Conservation (phyloP, 2,797 vertebrate genomes). For the Gallinago stenura region DNA sequence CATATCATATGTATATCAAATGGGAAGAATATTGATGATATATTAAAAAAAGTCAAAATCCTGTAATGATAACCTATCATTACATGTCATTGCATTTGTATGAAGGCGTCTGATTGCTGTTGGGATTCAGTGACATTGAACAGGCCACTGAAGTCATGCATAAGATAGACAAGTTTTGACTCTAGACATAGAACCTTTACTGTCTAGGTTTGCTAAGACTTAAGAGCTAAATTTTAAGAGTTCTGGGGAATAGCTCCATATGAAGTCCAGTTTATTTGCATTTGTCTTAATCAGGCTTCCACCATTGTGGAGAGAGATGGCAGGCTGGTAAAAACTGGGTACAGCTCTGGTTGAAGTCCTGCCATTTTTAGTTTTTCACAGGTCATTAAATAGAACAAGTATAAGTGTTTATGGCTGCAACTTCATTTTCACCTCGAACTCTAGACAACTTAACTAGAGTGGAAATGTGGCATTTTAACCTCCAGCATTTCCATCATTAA, state of each 20-base stretch:
- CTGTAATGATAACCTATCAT: neutral
- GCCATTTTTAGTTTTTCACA: neutral
- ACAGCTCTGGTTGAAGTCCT: neutral
- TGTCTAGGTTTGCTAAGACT: neutral
- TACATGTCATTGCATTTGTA: neutral
- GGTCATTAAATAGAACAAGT: neutral
- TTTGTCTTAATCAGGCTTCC: neutral
- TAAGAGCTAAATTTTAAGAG: neutral
- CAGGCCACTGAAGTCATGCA: neutral
- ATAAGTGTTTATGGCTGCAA: neutral
- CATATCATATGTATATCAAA: neutral
- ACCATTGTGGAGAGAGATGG: neutral
- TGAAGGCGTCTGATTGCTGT: neutral
- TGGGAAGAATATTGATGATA: neutral
- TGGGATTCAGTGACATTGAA: neutral
- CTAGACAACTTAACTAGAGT: neutral
- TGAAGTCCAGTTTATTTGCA: neutral
- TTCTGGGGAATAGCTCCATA: neutral
- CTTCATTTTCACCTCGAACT: neutral
- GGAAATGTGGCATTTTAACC: neutral
- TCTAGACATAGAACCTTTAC: neutral
- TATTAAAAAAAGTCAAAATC: neutral
- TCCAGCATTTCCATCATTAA: neutral
- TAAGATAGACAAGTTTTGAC: neutral
- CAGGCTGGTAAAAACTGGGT: neutral